Percentiles rank a stretch among this genome's conserved stretches.
phyloP scores from a whole-genome alignment of 2,797 vertebrate species.

The Poecilia picta region DNA sequence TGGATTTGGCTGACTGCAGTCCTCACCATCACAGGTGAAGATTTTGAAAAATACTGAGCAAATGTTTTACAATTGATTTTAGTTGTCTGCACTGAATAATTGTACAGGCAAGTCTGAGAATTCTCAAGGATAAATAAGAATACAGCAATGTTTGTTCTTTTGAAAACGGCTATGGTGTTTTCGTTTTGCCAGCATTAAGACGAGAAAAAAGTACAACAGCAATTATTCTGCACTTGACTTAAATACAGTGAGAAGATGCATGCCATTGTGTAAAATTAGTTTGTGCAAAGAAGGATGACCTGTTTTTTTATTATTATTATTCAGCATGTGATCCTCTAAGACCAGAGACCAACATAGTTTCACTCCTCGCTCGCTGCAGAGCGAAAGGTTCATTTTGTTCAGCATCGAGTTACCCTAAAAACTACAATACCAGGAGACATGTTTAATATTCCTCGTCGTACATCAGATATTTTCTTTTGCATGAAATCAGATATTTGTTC shows the following conservation, averaged over 20 bases:
- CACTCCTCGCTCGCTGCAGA: constrained; percentile 6
- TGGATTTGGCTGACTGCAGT: background rate
- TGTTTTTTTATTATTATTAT: background rate
- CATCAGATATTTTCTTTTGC: constrained; percentile 78
- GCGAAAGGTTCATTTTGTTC: constrained; percentile 55
- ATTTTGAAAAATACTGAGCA: background rate
- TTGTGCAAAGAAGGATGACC: background rate
- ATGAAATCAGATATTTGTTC: constrained; percentile 80
- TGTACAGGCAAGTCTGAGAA: background rate
- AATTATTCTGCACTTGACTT: background rate
- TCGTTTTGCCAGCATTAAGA: background rate
- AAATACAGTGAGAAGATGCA: background rate
- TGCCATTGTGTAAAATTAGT: background rate
- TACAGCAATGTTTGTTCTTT: background rate
- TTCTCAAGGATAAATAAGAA: background rate
- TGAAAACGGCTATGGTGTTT: background rate
- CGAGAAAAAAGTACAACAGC: background rate
- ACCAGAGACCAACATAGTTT: background rate
- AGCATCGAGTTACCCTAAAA: constrained; percentile 45
- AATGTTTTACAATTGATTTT: background rate
- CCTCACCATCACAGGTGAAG: background rate
- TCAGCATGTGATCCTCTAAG: constrained; percentile 30
- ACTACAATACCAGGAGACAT: constrained; percentile 63
- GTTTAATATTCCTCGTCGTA: constrained; percentile 75
- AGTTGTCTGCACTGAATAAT: background rate